These are phyloP conservation scores for Orbicella faveolata DNA, from an alignment of 64 coral and sea anemone species.

Conservation along the genomic window DNA sequence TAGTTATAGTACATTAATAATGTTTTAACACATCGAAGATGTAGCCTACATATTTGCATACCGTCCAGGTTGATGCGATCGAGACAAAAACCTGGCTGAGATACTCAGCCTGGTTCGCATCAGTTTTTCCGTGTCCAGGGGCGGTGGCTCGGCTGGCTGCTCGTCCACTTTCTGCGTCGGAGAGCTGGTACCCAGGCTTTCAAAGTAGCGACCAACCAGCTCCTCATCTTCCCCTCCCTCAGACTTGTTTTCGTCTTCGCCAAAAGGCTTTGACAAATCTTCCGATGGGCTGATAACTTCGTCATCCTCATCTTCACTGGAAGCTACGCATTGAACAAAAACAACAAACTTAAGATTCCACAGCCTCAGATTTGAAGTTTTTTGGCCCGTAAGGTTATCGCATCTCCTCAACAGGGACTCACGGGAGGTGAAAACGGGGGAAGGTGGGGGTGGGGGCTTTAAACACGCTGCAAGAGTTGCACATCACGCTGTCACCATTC, in stretches of 20 bases:
- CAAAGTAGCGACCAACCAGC: conserved; percentile 39
- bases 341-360: neutral
- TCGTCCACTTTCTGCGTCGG: neutral
- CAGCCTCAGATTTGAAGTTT: neutral
- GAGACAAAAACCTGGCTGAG: conserved; percentile 61
- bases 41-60: neutral
- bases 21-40: too few species aligned
- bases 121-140: conserved; percentile 28
- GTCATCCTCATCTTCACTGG: conserved; percentile 28
- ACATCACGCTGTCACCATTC: too few species aligned
- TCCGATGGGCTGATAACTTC: conserved; percentile 25
- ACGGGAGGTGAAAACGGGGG: too few species aligned
- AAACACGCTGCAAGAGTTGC: too few species aligned
- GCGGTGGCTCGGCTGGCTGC: neutral
- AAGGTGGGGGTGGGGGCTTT: too few species aligned
- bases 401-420: neutral
- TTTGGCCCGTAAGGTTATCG: neutral
- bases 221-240: conserved; percentile 21
- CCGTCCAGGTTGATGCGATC: conserved; percentile 48
- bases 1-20: too few species aligned
- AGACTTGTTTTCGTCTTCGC: conserved; percentile 25
- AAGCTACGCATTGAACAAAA: neutral
- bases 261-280: conserved; percentile 20
- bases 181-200: conserved; percentile 35
- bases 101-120: conserved; percentile 57